Conservation (phyloP, 2,797 vertebrate genomes). For the Miichthys miiuy region DNA sequence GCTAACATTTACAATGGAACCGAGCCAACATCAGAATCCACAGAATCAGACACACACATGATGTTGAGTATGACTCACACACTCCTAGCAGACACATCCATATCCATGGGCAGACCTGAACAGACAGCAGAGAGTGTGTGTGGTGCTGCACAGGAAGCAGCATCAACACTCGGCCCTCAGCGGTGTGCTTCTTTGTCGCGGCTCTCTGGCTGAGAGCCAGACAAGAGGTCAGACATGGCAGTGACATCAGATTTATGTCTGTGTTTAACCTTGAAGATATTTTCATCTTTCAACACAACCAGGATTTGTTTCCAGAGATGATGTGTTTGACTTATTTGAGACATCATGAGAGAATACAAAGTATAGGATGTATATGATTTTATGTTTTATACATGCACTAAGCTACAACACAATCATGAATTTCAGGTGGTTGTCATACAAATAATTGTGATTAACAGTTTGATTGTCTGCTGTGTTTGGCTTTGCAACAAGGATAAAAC, state of each 20-base stretch:
- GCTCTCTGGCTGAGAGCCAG: constrained; percentile 7
- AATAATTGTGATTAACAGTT: too few species aligned
- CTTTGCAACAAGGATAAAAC: too few species aligned
- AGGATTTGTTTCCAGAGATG: too few species aligned
- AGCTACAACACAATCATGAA: too few species aligned
- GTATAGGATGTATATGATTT: too few species aligned
- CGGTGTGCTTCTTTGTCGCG: constrained; percentile 11
- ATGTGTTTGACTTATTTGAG: too few species aligned
- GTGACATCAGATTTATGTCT: constrained; percentile 7
- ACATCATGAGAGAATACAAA: too few species aligned
- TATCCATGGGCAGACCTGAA: constrained; percentile 7
- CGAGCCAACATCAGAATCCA: constrained; percentile 9
- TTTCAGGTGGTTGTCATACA: too few species aligned
- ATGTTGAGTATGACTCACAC: constrained; percentile 30
- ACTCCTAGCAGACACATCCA: constrained; percentile 24
- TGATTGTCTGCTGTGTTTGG: too few species aligned
- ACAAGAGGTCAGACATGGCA: constrained; percentile 1
- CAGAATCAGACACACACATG: neutral
- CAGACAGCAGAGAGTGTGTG: constrained; percentile 20
- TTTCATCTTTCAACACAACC: too few species aligned
- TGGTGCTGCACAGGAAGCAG: constrained; percentile 24
- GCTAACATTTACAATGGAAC: neutral
- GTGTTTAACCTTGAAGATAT: neutral
- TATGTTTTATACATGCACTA: too few species aligned
- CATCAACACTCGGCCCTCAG: neutral